phyloP scores from a whole-genome alignment of 1,140 invertebrate genomes.

The Homalodisca vitripennis region DNA sequence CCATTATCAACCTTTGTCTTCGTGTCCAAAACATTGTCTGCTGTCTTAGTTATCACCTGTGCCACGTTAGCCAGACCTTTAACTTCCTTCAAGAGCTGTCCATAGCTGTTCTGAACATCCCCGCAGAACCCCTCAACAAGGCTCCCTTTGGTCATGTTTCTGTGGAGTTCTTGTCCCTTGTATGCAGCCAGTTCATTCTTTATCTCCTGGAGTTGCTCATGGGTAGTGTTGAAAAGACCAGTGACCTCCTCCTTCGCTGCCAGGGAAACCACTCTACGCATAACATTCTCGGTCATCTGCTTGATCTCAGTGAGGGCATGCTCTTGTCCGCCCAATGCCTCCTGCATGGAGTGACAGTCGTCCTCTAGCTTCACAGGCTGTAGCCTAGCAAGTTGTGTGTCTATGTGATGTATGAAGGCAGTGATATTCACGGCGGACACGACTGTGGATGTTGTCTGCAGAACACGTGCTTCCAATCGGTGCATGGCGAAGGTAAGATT shows the following conservation, averaged over 20 bases:
- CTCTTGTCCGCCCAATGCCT: constrained; percentile 12
- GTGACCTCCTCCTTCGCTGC: constrained; percentile 19
- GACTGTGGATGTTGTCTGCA: constrained; percentile 12
- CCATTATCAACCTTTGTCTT: constrained; percentile 83
- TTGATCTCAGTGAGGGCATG: constrained; percentile 44
- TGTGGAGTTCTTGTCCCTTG: constrained; percentile 28
- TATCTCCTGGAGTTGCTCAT: constrained; percentile 21
- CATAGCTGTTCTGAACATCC: constrained; percentile 49
- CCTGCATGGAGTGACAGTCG: constrained; percentile 28
- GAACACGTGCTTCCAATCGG: constrained; percentile 30
- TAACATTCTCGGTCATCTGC: constrained; percentile 44
- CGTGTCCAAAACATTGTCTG: constrained; percentile 79
- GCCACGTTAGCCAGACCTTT: constrained; percentile 67
- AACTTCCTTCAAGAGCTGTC: constrained; percentile 36
- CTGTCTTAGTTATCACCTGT: constrained; percentile 76
- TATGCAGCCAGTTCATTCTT: constrained; percentile 34
- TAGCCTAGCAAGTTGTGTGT: constrained; percentile 18
- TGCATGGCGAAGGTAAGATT: constrained; percentile 29
- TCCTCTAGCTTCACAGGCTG: not conserved
- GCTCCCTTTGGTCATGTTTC: constrained; percentile 29
- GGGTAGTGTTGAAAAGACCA: constrained; percentile 23
- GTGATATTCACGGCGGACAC: constrained; percentile 8
- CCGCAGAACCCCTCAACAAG: constrained; percentile 34
- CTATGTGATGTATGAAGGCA: constrained; percentile 5
- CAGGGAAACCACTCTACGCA: not conserved